phyloP scores from a whole-genome alignment of 2,797 vertebrate genomes.

The Forpus xanthops region DNA sequence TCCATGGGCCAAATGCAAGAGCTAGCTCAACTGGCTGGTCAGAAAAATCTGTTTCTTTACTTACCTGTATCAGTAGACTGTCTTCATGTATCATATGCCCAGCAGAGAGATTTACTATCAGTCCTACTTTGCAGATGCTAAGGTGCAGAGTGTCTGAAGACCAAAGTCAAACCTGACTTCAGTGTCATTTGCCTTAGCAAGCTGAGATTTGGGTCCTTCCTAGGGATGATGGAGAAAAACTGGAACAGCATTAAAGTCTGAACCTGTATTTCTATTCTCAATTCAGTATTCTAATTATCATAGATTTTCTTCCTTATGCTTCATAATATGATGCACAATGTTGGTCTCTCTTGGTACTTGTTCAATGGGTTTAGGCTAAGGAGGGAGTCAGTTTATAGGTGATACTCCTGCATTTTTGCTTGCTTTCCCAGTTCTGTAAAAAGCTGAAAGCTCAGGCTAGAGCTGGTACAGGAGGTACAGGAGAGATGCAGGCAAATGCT shows the following conservation, averaged over 20 bases:
- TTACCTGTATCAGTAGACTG: neutral
- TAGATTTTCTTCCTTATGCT: neutral
- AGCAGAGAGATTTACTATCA: neutral
- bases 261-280: neutral
- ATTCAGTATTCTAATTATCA: neutral
- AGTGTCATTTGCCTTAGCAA: neutral
- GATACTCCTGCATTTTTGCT: neutral
- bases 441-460: neutral
- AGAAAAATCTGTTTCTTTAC: neutral
- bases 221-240: neutral
- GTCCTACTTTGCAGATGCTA: neutral
- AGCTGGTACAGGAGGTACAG: neutral
- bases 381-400: neutral
- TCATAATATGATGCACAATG: neutral
- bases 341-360: neutral
- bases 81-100: neutral
- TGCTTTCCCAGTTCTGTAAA: neutral
- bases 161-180: neutral
- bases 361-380: neutral
- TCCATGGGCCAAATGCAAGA: neutral
- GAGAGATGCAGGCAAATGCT: neutral
- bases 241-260: neutral
- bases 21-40: neutral
- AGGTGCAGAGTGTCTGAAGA: neutral
- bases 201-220: neutral